phyloP scores from a whole-genome alignment of 2,797 vertebrate genomes.

The Acanthopagrus latus region DNA sequence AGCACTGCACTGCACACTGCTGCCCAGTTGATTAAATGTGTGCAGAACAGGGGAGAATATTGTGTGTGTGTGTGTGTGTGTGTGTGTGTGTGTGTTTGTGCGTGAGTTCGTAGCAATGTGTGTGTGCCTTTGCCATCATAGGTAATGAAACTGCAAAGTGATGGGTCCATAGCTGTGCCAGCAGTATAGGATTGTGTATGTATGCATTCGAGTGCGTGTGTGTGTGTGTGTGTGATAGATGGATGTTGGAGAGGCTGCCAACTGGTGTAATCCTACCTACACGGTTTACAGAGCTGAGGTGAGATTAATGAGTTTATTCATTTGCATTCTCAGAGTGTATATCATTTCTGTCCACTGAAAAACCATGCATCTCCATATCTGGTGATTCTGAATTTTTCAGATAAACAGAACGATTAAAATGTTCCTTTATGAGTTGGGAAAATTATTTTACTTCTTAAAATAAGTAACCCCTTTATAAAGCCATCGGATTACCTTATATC shows the following conservation, averaged over 20 bases:
- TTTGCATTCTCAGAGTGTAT: background rate
- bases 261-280: background rate
- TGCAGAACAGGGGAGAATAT: slow-evolving; percentile 43
- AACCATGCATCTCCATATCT: rapidly evolving
- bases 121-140: slow-evolving; percentile 28
- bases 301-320: background rate
- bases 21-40: slow-evolving; percentile 72
- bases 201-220: slow-evolving; percentile 24
- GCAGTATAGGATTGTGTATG: slow-evolving; percentile 33
- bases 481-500: background rate
- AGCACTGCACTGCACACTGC: slow-evolving; percentile 29
- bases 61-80: slow-evolving; percentile 11
- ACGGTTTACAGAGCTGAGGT: background rate
- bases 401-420: background rate
- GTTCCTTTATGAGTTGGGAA: background rate
- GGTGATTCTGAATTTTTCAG: background rate
- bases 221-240: background rate
- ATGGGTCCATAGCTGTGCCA: slow-evolving; percentile 48
- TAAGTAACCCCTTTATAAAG: background rate
- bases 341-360: background rate
- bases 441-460: background rate
- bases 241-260: background rate
- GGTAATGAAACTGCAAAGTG: slow-evolving; percentile 60
- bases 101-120: slow-evolving; percentile 13
- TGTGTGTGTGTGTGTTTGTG: slow-evolving; percentile 12